Evolutionary conservation across 2,888 invertebrate species (phyloP).

Genomic region (Diachrysia chrysitis): DNA sequence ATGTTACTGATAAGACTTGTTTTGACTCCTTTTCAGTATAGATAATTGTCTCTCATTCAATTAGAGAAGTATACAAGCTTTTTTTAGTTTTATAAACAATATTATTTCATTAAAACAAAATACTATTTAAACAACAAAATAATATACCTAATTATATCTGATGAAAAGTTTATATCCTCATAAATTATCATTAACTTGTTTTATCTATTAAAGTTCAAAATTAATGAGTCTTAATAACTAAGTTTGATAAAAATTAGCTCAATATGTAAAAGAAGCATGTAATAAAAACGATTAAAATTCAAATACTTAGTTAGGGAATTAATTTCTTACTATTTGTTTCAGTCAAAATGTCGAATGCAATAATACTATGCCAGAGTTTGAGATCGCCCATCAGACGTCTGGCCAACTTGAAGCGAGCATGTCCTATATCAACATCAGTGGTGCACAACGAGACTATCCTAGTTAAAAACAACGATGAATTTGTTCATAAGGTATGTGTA

Average conservation of each 20-base stretch:
- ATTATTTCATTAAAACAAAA: too few relatives aligned
- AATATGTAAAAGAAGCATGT: too few relatives aligned
- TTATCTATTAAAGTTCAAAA: too few relatives aligned
- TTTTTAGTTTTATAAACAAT: neutral
- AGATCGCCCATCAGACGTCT: slow-evolving; percentile 79
- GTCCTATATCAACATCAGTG: slow-evolving; percentile 80
- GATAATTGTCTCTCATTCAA: neutral
- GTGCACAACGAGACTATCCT: slow-evolving; percentile 87
- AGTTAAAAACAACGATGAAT: slow-evolving; percentile 93
- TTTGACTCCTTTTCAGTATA: neutral
- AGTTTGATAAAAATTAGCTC: too few relatives aligned
- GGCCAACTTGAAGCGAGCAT: slow-evolving; percentile 68
- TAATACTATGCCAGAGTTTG: slow-evolving; percentile 73
- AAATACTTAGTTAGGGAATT: too few relatives aligned
- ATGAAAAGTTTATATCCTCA: too few relatives aligned
- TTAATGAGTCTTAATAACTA: too few relatives aligned
- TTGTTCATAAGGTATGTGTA: slow-evolving; percentile 91
- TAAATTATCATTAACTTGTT: too few relatives aligned
- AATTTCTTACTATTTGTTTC: slow-evolving; percentile 35
- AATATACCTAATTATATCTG: too few relatives aligned
- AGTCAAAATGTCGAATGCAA: slow-evolving; percentile 78
- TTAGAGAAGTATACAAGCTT: neutral
- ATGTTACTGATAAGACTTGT: slow-evolving; percentile 5
- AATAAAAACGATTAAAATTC: too few relatives aligned
- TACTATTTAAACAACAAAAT: too few relatives aligned